Base-by-base conservation (phyloP, 2,113 vertebrate genomes). In the Actenoides hombroni region DNA sequence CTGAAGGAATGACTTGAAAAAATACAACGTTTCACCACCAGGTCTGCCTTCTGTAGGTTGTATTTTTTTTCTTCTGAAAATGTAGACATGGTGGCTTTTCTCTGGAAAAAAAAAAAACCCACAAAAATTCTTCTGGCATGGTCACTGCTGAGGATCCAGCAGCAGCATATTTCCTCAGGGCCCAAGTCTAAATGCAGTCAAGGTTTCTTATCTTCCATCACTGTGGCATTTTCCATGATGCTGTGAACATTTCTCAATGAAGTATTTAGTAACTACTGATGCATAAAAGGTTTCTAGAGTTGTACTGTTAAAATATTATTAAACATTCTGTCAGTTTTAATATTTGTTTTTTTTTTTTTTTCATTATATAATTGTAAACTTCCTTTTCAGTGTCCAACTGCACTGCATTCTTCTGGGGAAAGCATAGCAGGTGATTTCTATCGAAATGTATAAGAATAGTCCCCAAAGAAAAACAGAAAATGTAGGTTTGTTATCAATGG, bases 161-260 rank as follows among this genome's bases (percentile, higher is more conserved):
- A 88, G 48, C 20, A 11, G 12, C 7, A 28, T 20, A 1, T 33
- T 60, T 51, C 70, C 74, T 57, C 37, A 71, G 29, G 37, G 33
- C 25, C n/a, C 44, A 8, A 13, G n/a, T 2, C 0, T 9, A 14
- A 15, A 37, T 2, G 3, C 21, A 14, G 13, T 16, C 0, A 1
- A 54, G 33, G 15, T 83, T 83, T 65, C 44, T 69, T 0, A 2
- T n/a, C 37, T 59, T 65, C 88, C 23, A 0, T 2, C 9, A 4
- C 61, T 60, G 69, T 29, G 39, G 10, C 0, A 5, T 14, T 53
- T 65, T 9, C 70, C 26, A 8, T 14, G n/a, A 9, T 8, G n/a
- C 7, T 85, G 51, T 9, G 57, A 76, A n/a, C 0, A 0, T 35
- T 92, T 81, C 28, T 39, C 37, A 33, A 28, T n/a, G 18, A 17